Conservation (phyloP, 2,113 vertebrate genomes). For the Amblyornis subalaris region DNA sequence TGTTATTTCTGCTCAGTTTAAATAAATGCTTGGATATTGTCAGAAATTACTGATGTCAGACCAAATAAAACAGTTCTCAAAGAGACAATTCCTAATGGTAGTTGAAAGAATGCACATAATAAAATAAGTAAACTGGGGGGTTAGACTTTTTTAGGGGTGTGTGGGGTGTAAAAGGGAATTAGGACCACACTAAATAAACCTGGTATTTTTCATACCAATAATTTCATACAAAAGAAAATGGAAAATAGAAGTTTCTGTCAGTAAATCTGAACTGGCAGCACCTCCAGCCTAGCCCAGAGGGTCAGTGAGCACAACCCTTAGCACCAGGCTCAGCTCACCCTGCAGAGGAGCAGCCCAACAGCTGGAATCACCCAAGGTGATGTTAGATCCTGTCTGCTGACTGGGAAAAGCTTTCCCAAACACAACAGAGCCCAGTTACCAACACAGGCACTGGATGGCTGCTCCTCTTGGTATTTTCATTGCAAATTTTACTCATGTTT, state of each 20-base stretch:
- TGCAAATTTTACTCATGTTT: background rate
- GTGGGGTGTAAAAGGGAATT: background rate
- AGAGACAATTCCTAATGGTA: background rate
- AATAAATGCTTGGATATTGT: background rate
- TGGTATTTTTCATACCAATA: background rate
- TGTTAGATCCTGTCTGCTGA: background rate
- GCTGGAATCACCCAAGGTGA: background rate
- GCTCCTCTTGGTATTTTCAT: background rate
- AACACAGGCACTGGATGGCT: background rate
- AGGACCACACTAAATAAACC: background rate
- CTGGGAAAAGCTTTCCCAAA: background rate
- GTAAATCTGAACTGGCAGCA: background rate
- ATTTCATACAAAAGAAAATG: background rate
- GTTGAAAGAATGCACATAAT: background rate
- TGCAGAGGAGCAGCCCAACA: background rate
- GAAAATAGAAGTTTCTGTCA: background rate
- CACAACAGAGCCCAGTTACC: background rate
- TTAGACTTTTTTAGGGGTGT: background rate
- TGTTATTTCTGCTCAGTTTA: background rate
- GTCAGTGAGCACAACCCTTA: background rate
- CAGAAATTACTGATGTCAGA: background rate
- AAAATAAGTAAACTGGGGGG: background rate
- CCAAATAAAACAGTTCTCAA: background rate
- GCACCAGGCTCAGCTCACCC: background rate
- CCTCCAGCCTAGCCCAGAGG: background rate